Conservation (phyloP, 2,888 invertebrate species). For the Vannuccia rotundouncinata region DNA sequence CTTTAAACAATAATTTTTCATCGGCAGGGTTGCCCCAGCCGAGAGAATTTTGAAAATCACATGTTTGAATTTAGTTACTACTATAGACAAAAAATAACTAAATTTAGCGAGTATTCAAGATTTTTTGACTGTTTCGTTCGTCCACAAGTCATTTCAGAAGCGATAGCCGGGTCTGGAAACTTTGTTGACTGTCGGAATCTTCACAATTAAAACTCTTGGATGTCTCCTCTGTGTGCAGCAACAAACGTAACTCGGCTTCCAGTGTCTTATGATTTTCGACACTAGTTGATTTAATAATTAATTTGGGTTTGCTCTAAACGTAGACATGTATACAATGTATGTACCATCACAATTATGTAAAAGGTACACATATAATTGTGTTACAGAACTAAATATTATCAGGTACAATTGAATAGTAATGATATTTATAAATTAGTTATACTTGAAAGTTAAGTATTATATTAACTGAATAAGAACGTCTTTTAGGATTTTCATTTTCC, state of each 20-base stretch:
- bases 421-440: constrained; percentile 16
- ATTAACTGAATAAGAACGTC: constrained; percentile 15
- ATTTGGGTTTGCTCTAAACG: constrained; percentile 18
- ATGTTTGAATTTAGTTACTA: too few relatives aligned
- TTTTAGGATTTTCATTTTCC: constrained; percentile 5
- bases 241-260: constrained; percentile 23
- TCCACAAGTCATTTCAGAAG: neutral
- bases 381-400: constrained; percentile 17
- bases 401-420: constrained; percentile 15
- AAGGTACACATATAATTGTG: constrained; percentile 10
- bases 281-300: constrained; percentile 17
- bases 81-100: too few relatives aligned
- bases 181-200: neutral
- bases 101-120: too few relatives aligned
- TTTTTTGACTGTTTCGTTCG: neutral
- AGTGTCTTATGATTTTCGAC: constrained; percentile 13
- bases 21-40: too few relatives aligned
- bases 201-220: constrained; percentile 31
- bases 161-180: constrained; percentile 6
- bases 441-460: neutral
- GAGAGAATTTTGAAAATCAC: too few relatives aligned
- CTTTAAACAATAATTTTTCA: too few relatives aligned
- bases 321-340: constrained; percentile 22
- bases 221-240: constrained; percentile 26
- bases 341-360: constrained; percentile 21